Conservation (phyloP, 2,113 vertebrate species). For the Promerops cafer region DNA sequence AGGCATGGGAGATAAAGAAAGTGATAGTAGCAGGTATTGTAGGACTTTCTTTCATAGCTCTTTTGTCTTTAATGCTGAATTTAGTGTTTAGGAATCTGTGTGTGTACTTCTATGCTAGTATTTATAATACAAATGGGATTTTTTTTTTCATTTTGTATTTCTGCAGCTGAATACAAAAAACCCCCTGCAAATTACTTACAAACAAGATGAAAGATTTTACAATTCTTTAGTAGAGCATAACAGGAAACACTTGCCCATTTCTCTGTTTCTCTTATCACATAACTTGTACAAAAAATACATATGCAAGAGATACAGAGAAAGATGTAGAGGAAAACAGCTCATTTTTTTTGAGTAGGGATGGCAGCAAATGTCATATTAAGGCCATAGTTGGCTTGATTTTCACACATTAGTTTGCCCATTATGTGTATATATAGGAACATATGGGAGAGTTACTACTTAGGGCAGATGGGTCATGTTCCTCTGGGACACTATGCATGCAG, state of each 20-base stretch:
- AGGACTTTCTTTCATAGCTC: background rate
- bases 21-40: background rate
- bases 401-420: background rate
- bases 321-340: background rate
- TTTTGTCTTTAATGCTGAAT: background rate
- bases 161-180: background rate
- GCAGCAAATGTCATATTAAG: background rate
- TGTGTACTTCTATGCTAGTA: background rate
- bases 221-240: background rate
- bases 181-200: background rate
- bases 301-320: background rate
- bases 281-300: background rate
- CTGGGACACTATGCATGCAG: background rate
- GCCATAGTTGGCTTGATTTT: background rate
- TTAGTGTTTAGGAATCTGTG: background rate
- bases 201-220: background rate
- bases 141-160: background rate
- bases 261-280: background rate
- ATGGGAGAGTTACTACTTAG: background rate
- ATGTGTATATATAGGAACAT: background rate
- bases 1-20: background rate
- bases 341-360: background rate
- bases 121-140: background rate
- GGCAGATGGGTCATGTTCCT: conserved; percentile 41
- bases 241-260: background rate